phyloP scores from a whole-genome alignment of 2,797 vertebrate species.

The Orientallactaga sibirica region DNA sequence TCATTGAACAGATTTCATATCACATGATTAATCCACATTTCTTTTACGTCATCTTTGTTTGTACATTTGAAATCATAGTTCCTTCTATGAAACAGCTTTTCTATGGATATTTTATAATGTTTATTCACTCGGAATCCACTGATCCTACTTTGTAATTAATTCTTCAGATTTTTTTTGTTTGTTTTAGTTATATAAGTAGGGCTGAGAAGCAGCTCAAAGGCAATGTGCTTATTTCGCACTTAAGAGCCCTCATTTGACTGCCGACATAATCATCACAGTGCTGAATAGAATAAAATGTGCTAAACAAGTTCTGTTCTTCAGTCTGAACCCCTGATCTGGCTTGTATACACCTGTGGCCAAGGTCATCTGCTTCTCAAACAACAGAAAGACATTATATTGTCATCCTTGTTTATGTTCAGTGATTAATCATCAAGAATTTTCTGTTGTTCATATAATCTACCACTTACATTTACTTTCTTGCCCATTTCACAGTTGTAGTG shows the following conservation, averaged over 20 bases:
- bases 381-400: background rate
- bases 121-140: background rate
- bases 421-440: background rate
- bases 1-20: background rate
- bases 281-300: background rate
- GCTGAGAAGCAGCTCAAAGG: too few relatives aligned
- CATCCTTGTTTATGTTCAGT: background rate
- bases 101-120: background rate
- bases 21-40: background rate
- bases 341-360: background rate
- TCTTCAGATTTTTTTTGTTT: background rate
- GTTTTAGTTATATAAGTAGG: too few relatives aligned
- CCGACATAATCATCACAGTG: too few relatives aligned
- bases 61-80: background rate
- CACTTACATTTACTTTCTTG: background rate
- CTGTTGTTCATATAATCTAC: background rate
- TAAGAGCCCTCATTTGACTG: too few relatives aligned
- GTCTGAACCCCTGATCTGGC: background rate
- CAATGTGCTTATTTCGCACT: too few relatives aligned
- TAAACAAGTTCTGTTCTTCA: background rate
- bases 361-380: background rate
- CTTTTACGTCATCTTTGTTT: background rate
- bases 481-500: constrained; percentile 14
- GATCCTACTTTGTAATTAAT: background rate
- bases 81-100: background rate